These are phyloP conservation scores for Elephantulus edwardii DNA, from an alignment of 2,113 vertebrate species.

Conservation along the genomic window DNA sequence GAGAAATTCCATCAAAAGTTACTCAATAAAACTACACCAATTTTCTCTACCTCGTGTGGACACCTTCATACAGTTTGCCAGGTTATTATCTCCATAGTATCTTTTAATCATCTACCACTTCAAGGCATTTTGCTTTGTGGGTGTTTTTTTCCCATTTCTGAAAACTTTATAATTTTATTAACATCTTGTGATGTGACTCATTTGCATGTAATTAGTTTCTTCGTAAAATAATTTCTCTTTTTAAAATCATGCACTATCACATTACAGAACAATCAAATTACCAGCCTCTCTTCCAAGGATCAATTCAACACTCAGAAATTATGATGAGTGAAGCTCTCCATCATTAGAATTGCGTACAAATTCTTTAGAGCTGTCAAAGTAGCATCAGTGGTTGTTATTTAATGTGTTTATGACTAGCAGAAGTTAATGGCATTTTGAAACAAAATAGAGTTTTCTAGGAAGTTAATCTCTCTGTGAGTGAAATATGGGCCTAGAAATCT, in stretches of 20 bases:
- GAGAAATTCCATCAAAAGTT: not conserved
- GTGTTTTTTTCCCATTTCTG: constrained; percentile 68
- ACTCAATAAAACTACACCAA: not conserved
- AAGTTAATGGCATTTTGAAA: constrained; percentile 72
- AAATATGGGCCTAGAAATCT: constrained; percentile 21
- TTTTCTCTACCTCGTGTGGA: not conserved
- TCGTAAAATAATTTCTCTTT: constrained; percentile 78
- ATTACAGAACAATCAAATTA: constrained; percentile 83
- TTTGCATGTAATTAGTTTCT: constrained; percentile 82
- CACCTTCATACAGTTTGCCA: not conserved
- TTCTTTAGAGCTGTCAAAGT: constrained; percentile 77
- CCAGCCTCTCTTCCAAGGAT: constrained; percentile 75
- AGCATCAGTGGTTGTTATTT: constrained; percentile 69
- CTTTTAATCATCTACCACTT: constrained; percentile 67
- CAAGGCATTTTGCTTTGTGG: constrained; percentile 51
- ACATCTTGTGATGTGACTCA: constrained; percentile 71
- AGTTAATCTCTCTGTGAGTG: constrained; percentile 66
- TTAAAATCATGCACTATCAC: constrained; percentile 77
- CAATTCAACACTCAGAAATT: constrained; percentile 71
- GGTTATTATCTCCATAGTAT: not conserved
- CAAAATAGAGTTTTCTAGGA: constrained; percentile 68
- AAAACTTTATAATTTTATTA: constrained; percentile 74
- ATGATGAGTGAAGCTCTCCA: constrained; percentile 75
- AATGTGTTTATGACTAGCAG: constrained; percentile 77
- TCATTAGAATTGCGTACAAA: constrained; percentile 79